phyloP scores from a whole-genome alignment of 1,140 invertebrate genomes.

The Pseudomyrmex concolor region DNA sequence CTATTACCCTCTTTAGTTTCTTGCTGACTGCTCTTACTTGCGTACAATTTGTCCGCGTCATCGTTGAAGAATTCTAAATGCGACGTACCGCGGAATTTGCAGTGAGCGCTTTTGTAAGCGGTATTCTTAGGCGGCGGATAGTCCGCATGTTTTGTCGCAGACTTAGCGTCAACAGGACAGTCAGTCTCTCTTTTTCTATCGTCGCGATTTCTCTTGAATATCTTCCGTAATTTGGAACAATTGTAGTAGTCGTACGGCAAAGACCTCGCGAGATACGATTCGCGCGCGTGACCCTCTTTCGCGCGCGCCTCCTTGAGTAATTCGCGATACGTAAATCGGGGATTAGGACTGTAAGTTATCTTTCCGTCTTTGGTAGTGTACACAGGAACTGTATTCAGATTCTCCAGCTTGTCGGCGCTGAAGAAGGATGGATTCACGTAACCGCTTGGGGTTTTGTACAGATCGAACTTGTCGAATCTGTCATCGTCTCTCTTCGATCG shows the following conservation, averaged over 20 bases:
- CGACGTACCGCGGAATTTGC: background rate
- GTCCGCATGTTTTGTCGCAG: background rate
- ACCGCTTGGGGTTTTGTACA: slow-evolving; percentile 64
- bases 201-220: slow-evolving; percentile 54
- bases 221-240: slow-evolving; percentile 57
- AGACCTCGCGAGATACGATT: slow-evolving; percentile 40
- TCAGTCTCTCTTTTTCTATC: slow-evolving; percentile 28
- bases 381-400: slow-evolving; percentile 82
- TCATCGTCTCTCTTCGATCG: slow-evolving; percentile 52
- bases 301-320: slow-evolving; percentile 77
- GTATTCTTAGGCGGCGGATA: background rate
- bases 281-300: slow-evolving; percentile 61
- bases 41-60: slow-evolving; percentile 41
- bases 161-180: slow-evolving; percentile 1
- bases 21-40: slow-evolving; percentile 47
- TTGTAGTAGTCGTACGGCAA: slow-evolving; percentile 65
- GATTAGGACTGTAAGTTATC: slow-evolving; percentile 83
- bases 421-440: slow-evolving; percentile 80
- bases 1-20: slow-evolving; percentile 23
- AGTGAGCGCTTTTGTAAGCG: slow-evolving; percentile 20
- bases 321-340: slow-evolving; percentile 79
- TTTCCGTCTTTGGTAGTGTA: slow-evolving; percentile 84
- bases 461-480: slow-evolving; percentile 58
- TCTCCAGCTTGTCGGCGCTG: slow-evolving; percentile 74
- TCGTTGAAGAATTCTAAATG: slow-evolving; percentile 43